Base-by-base conservation (phyloP, 2,888 invertebrate genomes). In the Nomada fabriciana region DNA sequence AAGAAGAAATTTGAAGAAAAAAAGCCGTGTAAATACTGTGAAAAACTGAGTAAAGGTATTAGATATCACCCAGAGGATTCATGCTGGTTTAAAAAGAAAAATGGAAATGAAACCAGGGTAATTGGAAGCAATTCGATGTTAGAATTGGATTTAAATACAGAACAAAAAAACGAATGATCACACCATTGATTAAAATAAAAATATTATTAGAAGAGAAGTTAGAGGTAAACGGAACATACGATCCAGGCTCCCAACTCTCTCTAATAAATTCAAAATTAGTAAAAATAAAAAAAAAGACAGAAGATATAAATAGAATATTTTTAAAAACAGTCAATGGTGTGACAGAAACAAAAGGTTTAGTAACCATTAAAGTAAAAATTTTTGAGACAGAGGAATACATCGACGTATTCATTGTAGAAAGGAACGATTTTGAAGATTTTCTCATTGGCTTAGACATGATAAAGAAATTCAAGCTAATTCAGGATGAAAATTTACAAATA, bases 311-410 rank as follows among this genome's bases (percentile, higher is more conserved):
- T 70, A 81, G 72, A 65, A 73, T 74, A 82, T 60, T 7, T n/a
- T n/a, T 88, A 42, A 79, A 76, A 78, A 83, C 89, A 52, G 67
- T 89, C 72, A 89, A 84, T 88, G 89, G 88, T 89, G 87, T 83
- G 63, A 76, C 25, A 65, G 53, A 64, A 29, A 88, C 87, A 78
- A 74, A 82, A 43, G 84, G 88, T 42, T 68, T 88, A 59, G 71
- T 36, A 82, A 85, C 42, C 0, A 73, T 88, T 60, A 88, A 88
- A 67, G 65, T 86, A 77, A 88, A 86, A 83, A 87, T 88, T n/a
- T 82, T 88, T 59, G 71, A 89, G 25, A 87, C 82, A 61, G 89
- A 89, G 69, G 43, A 90, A 85, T 23, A 76, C 2, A 63, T 87
- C 0, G 72, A 89, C 47, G 76, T 86, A 11, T 89, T 64, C 50